Conservation (phyloP, 1,140 invertebrate genomes). For the Heliconius eleuchia region DNA sequence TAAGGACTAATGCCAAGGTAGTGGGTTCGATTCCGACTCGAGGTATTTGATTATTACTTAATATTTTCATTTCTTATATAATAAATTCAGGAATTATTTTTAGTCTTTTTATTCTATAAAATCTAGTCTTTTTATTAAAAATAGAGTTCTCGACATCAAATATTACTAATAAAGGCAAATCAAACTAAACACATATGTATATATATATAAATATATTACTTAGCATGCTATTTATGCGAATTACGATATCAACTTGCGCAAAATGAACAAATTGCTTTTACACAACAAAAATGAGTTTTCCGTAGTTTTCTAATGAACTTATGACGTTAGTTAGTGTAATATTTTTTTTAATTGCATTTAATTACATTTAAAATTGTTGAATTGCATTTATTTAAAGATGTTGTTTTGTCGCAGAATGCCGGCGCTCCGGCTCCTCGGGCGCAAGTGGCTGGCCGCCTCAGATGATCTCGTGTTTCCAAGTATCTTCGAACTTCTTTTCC, state of each 20-base stretch:
- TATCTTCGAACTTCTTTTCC: conserved; percentile 87
- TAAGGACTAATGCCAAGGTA: too few species aligned
- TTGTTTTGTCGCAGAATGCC: conserved; percentile 83
- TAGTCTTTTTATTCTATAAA: too few species aligned
- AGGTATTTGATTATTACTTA: too few species aligned
- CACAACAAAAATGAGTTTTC: conserved; percentile 33
- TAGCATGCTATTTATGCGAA: conserved; percentile 20
- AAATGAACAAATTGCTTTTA: conserved; percentile 36
- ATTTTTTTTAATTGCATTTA: neutral
- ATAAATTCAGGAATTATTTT: too few species aligned
- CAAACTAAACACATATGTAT: neutral
- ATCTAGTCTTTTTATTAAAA: too few species aligned
- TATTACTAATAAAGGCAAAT: neutral
- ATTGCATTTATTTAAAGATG: conserved; percentile 25
- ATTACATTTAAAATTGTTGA: neutral
- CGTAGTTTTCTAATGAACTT: conserved; percentile 19
- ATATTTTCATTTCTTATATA: too few species aligned
- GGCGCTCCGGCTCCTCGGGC: conserved; percentile 87
- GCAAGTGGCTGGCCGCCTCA: conserved; percentile 89
- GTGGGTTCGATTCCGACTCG: too few species aligned
- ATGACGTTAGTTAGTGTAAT: neutral
- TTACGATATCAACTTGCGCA: conserved; percentile 39
- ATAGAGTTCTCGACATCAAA: too few species aligned
- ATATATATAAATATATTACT: neutral
- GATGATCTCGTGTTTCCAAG: conserved; percentile 91